Percentiles rank a stretch among this genome's conserved stretches.
These are phyloP conservation scores for Caretta caretta DNA, from an alignment of 2,113 vertebrate species.

Conservation along the genomic window DNA sequence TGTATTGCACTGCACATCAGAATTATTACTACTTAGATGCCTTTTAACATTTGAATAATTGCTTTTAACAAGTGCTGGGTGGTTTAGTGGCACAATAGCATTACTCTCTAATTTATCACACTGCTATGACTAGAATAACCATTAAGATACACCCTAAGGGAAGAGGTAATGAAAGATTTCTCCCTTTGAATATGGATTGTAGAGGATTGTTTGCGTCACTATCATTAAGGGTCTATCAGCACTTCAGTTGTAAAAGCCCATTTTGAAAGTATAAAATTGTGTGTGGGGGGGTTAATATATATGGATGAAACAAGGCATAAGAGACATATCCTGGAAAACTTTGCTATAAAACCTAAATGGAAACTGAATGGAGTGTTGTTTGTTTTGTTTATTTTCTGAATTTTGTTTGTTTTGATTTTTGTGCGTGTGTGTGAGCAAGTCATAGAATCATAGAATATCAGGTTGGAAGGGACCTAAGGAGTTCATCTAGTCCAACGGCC, in stretches of 20 bases:
- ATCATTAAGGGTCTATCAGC: neutral
- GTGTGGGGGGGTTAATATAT: neutral
- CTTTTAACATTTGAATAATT: neutral
- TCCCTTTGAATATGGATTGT: neutral
- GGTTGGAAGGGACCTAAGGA: no score
- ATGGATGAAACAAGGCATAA: neutral
- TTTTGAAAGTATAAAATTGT: neutral
- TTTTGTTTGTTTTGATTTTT: neutral
- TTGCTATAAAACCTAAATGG: neutral
- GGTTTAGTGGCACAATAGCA: neutral
- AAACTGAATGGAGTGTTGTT: neutral
- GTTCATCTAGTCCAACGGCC: no score
- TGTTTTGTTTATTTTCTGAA: neutral
- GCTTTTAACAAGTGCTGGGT: neutral
- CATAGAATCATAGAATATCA: no score
- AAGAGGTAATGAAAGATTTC: constrained; percentile 24
- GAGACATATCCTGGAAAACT: neutral
- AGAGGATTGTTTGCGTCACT: constrained; percentile 21
- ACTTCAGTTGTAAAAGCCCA: neutral
- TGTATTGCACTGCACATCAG: rapidly evolving
- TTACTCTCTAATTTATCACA: constrained; percentile 33
- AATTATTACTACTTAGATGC: neutral
- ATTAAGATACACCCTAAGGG: constrained; percentile 16
- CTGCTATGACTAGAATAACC: constrained; percentile 3
- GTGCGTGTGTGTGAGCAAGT: neutral